Conservation (phyloP, 2,113 vertebrate genomes). For the Lophotis ruficrista region DNA sequence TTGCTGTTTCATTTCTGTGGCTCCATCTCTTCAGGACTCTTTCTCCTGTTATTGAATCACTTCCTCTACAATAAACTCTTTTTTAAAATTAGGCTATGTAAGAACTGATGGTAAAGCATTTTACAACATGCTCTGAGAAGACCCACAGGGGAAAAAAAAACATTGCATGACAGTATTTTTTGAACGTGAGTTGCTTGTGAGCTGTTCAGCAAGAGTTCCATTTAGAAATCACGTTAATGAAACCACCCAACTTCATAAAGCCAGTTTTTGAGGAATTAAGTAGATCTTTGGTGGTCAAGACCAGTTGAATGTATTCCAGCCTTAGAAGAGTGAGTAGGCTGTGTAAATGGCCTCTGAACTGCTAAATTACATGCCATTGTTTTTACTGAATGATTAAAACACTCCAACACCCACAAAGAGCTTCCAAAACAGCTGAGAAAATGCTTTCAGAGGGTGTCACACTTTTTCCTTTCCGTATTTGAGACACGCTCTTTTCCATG, state of each 20-base stretch:
- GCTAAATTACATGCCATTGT: slow-evolving; percentile 59
- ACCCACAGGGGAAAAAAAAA: not conserved
- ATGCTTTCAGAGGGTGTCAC: slow-evolving; percentile 27
- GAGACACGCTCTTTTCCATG: not conserved
- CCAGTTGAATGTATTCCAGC: slow-evolving; percentile 9
- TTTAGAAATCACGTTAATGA: not conserved
- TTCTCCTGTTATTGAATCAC: not conserved
- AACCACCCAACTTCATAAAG: not conserved
- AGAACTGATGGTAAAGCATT: slow-evolving; percentile 3
- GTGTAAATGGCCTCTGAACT: slow-evolving; percentile 25
- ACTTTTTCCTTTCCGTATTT: slow-evolving; percentile 63
- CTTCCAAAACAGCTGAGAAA: slow-evolving; percentile 47
- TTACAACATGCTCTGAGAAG: not conserved
- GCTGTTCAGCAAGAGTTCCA: not conserved
- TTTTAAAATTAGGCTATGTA: not conserved
- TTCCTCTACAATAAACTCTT: not conserved
- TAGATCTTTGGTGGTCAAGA: not conserved
- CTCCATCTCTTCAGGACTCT: not conserved
- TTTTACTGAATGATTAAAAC: slow-evolving; percentile 61
- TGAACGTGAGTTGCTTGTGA: not conserved
- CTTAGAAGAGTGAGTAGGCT: slow-evolving; percentile 20
- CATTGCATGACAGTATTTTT: not conserved
- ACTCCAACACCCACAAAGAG: slow-evolving; percentile 56
- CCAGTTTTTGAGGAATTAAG: not conserved
- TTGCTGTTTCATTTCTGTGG: not conserved